These are phyloP conservation scores for Sminthurinus aureus DNA, from an alignment of 2,888 invertebrate genomes.

Conservation along the genomic window DNA sequence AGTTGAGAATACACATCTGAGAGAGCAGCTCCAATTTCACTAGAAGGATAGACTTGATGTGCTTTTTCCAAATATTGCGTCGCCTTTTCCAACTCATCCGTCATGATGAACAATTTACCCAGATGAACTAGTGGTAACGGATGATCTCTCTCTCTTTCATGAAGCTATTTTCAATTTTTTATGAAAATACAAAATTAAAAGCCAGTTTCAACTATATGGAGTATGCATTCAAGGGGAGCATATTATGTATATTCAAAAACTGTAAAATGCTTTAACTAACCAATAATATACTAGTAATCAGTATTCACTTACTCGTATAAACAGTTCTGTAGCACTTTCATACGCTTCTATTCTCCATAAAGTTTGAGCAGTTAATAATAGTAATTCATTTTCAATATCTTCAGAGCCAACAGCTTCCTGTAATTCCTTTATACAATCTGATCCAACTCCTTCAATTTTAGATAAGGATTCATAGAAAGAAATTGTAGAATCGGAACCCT, in stretches of 20 bases:
- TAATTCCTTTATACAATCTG: background rate
- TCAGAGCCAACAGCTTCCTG: background rate
- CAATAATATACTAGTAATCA: background rate
- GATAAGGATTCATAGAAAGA: constrained; percentile 15
- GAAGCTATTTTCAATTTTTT: background rate
- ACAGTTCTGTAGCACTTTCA: background rate
- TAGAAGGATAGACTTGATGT: constrained; percentile 75
- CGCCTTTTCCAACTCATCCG: constrained; percentile 74
- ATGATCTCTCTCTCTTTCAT: constrained; percentile 19
- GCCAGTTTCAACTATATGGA: no score
- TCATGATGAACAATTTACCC: constrained; percentile 48
- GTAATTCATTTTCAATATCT: constrained; percentile 7
- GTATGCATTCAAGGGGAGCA: no score
- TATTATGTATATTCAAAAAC: no score
- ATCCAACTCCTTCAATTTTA: background rate
- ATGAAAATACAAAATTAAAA: background rate
- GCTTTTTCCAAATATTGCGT: constrained; percentile 86
- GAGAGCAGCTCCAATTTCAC: constrained; percentile 74
- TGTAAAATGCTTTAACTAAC: no score
- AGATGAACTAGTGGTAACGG: constrained; percentile 37
- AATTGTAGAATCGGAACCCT: background rate
- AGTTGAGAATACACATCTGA: constrained; percentile 77
- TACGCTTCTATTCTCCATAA: constrained; percentile 22
- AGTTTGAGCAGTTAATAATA: constrained; percentile 1
- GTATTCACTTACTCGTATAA: constrained; percentile 15